Evolutionary conservation across 2,113 vertebrate species (phyloP), one percentile per base, ranked within the genome.

Genomic region (Oreochromis tanganicae): DNA sequence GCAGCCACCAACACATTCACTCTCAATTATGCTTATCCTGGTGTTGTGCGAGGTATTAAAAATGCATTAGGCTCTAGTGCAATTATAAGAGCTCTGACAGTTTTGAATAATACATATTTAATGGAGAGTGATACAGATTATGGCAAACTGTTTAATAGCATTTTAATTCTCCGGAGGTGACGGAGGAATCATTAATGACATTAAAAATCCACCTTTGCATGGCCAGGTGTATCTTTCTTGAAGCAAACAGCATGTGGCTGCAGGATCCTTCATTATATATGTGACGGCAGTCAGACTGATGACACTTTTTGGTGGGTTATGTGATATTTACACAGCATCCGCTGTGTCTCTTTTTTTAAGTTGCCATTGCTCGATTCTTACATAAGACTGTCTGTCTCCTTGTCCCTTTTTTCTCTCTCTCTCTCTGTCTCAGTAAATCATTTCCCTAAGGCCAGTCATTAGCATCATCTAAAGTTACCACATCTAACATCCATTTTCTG

Each of bases 71-170:
- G 68, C 82, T 83, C 73, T 16, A 19, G 68, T 24, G 79, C 89
- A 93, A 94, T 96, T 94, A 93, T 80, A 81, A 93, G 90, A 80
- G 68, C 88, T 81, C 83, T 90, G 80, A 79, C 85, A 90, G 52
- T 86, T 85, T 85, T 93, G 92, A 92, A 92, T 94, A 93, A 94
- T 92, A 38, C 88, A 94, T 92, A 92, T 93, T 93, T 92, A 92
- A 91, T 90, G 29, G 84, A 38, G 73, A 93, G 80, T 71, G 71
- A 90, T 89, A 68, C 87, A 56, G 57, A 90, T 90, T 79, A 87
- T 85, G 87, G 82, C 83, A 82, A 92, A 94, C 78, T 56, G 73
- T 91, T 94, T 94, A 89, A 93, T 92, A 93, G 85, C 87, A 81
- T 93, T 92, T 92, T 84, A 91, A 88, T 85, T 90, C 82, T 61